A percentile compares a stretch with the other conserved stretches of the same genome.
Evolutionary conservation across 2,797 vertebrate genomes (phyloP).

Genomic region (Leptodactylus fallax): DNA sequence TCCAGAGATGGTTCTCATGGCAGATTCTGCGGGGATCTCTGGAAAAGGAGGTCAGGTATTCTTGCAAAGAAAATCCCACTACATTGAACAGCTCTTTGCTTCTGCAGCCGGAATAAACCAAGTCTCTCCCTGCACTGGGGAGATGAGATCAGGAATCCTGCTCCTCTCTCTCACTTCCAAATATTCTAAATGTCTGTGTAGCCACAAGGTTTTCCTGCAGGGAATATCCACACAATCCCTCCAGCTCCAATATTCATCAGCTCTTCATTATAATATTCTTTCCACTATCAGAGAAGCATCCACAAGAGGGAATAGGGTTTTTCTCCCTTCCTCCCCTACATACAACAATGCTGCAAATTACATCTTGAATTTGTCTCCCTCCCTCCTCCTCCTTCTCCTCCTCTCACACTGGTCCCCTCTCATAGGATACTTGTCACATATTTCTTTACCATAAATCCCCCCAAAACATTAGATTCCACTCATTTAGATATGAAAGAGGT

Average conservation of each 20-base stretch:
- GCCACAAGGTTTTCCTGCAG: conserved; percentile 20
- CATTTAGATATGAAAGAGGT: neutral
- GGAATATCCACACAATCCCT: conserved; percentile 62
- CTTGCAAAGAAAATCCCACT: conserved; percentile 91
- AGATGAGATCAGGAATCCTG: conserved; percentile 69
- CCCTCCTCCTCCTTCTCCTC: conserved; percentile 56
- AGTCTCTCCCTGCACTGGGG: conserved; percentile 84
- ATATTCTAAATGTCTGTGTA: conserved; percentile 42
- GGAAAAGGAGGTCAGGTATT: conserved; percentile 74
- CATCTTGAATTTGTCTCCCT: conserved; percentile 62
- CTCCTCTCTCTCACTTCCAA: conserved; percentile 56
- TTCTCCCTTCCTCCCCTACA: conserved; percentile 47
- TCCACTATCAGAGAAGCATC: conserved; percentile 67
- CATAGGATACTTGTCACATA: conserved; percentile 42
- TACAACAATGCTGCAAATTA: conserved; percentile 63
- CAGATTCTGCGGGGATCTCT: conserved; percentile 69
- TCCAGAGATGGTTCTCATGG: conserved; percentile 78
- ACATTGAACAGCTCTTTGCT: conserved; percentile 88
- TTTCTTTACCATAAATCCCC: conserved; percentile 60
- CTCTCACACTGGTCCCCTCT: conserved; percentile 57
- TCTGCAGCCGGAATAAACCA: conserved; percentile 99
- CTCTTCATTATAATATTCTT: conserved; percentile 65
- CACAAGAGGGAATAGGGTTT: conserved; percentile 53
- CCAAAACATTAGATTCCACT: conserved; percentile 6
- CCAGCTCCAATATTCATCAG: conserved; percentile 73